These are phyloP conservation scores for Probosciger aterrimus DNA, from an alignment of 2,113 vertebrate genomes.

Conservation along the genomic window DNA sequence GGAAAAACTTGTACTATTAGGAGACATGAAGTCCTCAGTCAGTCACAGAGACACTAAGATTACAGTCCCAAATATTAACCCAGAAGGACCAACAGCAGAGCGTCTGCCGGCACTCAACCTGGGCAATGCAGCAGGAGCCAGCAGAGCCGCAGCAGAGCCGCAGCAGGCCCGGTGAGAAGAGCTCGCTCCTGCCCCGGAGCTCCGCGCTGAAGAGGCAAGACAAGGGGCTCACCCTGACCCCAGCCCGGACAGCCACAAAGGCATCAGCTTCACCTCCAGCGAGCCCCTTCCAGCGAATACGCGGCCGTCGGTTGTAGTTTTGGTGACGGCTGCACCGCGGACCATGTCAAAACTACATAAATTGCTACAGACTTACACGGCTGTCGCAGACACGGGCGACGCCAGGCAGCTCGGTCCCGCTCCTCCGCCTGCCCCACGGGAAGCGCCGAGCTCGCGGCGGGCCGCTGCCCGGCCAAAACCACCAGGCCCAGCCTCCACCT, in stretches of 20 bases:
- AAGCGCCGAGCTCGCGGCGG: background rate
- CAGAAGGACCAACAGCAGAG: background rate
- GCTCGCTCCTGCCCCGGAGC: background rate
- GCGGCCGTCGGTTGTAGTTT: rapidly evolving
- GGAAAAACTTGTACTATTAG: rapidly evolving
- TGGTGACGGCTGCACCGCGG: background rate
- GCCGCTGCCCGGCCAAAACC: background rate
- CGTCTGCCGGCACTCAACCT: rapidly evolving
- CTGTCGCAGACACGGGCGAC: background rate
- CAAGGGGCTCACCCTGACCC: background rate
- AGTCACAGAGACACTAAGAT: rapidly evolving
- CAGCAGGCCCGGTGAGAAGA: too few relatives aligned
- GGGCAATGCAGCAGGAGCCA: background rate
- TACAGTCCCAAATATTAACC: rapidly evolving
- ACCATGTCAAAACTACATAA: rapidly evolving
- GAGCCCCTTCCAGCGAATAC: background rate
- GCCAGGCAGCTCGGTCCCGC: background rate
- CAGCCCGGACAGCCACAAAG: background rate
- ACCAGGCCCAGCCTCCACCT: background rate
- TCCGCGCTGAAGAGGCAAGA: background rate
- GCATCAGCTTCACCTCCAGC: background rate
- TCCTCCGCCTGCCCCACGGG: background rate
- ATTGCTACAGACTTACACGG: rapidly evolving
- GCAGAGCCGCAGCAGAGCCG: too few relatives aligned
- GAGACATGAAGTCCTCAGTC: rapidly evolving